Evolutionary conservation across 2,797 vertebrate genomes (phyloP).

Genomic region (Masticophis lateralis): DNA sequence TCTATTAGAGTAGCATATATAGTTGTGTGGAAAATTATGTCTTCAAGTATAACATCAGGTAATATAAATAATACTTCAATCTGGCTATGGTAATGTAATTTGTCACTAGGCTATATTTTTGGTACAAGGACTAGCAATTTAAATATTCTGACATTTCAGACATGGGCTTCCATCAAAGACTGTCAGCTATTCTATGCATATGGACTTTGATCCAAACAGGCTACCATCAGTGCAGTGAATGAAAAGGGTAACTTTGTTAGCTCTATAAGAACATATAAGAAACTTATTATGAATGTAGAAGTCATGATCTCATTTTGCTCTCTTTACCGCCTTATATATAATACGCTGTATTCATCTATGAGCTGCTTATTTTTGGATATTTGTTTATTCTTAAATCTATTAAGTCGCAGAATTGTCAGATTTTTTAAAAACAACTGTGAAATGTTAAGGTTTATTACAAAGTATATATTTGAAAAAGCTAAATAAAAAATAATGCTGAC

Average conservation of each 20-base stretch:
- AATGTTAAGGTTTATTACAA: not conserved
- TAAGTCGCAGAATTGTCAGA: not conserved
- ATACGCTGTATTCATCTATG: not conserved
- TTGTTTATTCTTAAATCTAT: not conserved
- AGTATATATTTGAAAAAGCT: not conserved
- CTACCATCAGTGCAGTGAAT: not conserved
- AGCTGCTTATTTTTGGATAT: not conserved
- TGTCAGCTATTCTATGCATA: not conserved
- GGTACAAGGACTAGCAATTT: not conserved
- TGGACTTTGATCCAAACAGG: not conserved
- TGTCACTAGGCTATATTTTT: not conserved
- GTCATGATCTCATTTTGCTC: not conserved
- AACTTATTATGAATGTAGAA: not conserved
- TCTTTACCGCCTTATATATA: not conserved
- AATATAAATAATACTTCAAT: not conserved
- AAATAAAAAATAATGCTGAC: not conserved
- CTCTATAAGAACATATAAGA: not conserved
- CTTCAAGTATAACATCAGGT: not conserved
- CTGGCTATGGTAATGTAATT: not conserved
- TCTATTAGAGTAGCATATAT: not conserved
- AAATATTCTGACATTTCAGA: not conserved
- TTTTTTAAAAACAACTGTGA: not conserved
- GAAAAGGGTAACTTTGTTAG: not conserved
- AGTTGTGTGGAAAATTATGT: conserved; percentile 18
- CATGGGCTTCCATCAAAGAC: not conserved